Evolutionary conservation across 2,797 vertebrate genomes (phyloP).

Genomic region (Micromesistius poutassou): DNA sequence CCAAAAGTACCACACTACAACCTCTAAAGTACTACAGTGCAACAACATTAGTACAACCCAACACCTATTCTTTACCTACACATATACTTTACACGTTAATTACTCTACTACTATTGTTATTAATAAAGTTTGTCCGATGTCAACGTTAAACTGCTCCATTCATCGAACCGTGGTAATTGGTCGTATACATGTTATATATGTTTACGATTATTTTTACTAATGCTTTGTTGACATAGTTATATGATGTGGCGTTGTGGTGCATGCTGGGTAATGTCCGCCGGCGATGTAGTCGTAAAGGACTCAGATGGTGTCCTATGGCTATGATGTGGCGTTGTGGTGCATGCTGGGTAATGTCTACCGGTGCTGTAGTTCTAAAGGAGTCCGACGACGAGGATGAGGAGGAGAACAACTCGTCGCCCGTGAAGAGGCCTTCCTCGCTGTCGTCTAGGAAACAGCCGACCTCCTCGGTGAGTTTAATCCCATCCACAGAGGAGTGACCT

Average conservation of each 20-base stretch:
- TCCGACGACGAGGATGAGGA: slow-evolving; percentile 74
- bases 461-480: slow-evolving; percentile 48
- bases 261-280: not conserved
- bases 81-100: no score
- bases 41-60: not conserved
- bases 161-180: no score
- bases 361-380: slow-evolving; percentile 66
- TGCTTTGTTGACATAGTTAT: no score
- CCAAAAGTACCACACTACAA: not conserved
- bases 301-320: slow-evolving; percentile 44
- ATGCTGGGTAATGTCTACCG: not conserved
- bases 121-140: not conserved
- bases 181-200: no score
- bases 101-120: not conserved
- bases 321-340: not conserved
- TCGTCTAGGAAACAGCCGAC: slow-evolving; percentile 56
- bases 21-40: no score
- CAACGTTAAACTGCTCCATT: not conserved
- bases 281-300: slow-evolving; percentile 66
- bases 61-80: no score
- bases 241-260: not conserved
- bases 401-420: slow-evolving; percentile 77
- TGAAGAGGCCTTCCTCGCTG: slow-evolving; percentile 70
- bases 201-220: no score
- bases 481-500: not conserved